Evolutionary conservation across 1,140 invertebrate species (phyloP), one percentile per base, ranked within the genome.

Genomic region (Drosophila ogumai): DNA sequence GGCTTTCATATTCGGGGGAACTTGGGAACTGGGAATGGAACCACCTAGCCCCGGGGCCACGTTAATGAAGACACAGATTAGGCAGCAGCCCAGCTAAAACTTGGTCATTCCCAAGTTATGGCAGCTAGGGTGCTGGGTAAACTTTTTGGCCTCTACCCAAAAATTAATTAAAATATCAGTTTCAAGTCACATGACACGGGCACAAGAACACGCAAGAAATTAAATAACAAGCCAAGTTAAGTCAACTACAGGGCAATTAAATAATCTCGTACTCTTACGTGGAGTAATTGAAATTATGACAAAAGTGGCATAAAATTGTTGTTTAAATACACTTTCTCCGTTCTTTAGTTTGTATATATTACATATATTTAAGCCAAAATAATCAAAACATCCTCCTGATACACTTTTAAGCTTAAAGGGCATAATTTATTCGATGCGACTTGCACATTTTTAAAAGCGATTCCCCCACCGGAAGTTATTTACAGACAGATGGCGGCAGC

Each of bases 141-240:
- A 85, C 55, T 81, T 85, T 77, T 61, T 81, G 63, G 31, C 67
- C 52, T 50, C 44, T 74, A 69, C 67, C 73, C 77, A 44, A 78
- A 81, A 86, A 85, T 81, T 85, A 85, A 85, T 85, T 85, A 85
- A 85, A 85, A 85, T 82, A 82, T 85, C 81, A 85, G 72, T 85
- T 85, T 81, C 77, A 73, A 59, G 63, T 65, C 65, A 59, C 82
- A 76, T 67, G 77, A 77, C 81, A 81, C 52, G 44, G 59, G 47
- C 41, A 61, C 36, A 43, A 55, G 52, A 31, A 49, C 41, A 38
- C 32, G 52, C 54, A 65, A 60, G 43, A 59, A 61, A 63, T 78
- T 58, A 78, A 57, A 61, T 78, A 71, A 77, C 49, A 65, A 59
- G 60, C 22, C 32, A 54, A 41, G 46, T 43, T 68, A 49, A 69